Conservation (phyloP, 2,888 invertebrate genomes). For the Sesia apiformis region DNA sequence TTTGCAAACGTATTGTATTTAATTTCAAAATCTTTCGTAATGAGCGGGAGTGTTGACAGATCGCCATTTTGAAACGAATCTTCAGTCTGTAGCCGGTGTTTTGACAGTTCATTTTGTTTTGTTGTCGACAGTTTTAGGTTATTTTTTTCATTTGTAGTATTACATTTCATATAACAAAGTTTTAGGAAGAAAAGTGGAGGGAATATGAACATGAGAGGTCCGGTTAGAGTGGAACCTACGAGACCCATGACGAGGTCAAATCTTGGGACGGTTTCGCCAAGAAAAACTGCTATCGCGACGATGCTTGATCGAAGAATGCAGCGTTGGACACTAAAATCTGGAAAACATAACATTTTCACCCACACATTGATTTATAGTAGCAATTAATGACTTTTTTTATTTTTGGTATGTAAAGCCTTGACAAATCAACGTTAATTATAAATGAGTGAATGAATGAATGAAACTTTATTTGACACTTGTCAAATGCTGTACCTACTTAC, state of each 20-base stretch:
- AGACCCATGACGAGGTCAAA: slow-evolving; percentile 91
- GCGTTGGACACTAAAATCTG: slow-evolving; percentile 85
- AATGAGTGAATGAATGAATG: too few relatives aligned
- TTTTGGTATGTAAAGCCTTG: too few relatives aligned
- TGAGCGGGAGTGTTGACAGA: slow-evolving; percentile 34
- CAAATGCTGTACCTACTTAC: too few relatives aligned
- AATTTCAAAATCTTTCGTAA: slow-evolving; percentile 21
- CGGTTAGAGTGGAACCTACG: slow-evolving; percentile 88
- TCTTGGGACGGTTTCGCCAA: slow-evolving; percentile 87
- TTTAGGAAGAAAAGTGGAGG: slow-evolving; percentile 88
- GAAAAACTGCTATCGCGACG: slow-evolving; percentile 80
- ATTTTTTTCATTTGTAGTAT: slow-evolving; percentile 1
- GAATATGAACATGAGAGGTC: slow-evolving; percentile 87
- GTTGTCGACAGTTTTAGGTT: background rate
- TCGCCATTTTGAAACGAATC: slow-evolving; percentile 10
- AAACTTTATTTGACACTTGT: too few relatives aligned
- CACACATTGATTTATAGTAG: too few relatives aligned
- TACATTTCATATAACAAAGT: slow-evolving; percentile 70
- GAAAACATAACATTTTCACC: slow-evolving; percentile 17
- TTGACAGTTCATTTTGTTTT: slow-evolving; percentile 9
- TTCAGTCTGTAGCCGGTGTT: slow-evolving; percentile 3
- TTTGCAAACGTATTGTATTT: slow-evolving; percentile 45
- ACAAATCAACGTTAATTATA: too few relatives aligned
- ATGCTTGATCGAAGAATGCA: slow-evolving; percentile 81
- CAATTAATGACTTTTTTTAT: too few relatives aligned